Evolutionary conservation across 1,140 invertebrate species (phyloP), one percentile per base, ranked within the genome.

Genomic region (Temnothorax curvispinosus): DNA sequence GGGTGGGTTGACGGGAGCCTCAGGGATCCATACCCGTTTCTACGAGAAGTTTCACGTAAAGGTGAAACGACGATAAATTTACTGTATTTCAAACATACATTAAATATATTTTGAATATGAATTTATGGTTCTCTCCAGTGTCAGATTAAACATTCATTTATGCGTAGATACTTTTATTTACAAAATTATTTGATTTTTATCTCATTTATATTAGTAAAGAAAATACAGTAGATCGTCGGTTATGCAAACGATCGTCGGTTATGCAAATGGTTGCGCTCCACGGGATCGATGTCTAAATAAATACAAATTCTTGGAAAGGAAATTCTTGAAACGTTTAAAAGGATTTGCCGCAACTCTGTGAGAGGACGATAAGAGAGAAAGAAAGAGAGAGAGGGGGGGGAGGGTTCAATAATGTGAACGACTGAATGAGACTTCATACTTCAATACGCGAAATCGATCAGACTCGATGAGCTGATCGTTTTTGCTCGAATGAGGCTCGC

Each of bases 381-480:
- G 27, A 27, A 0, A 1, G 27, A 27, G 27, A 27, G 27, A 27
- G 27, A 27, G 27, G 0, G 27, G 27, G 0, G 27, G 27, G 18
- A 7, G 74, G 38, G 27, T 47, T 32, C 41, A 15, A 72, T 65
- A 81, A 44, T 21, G 18, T 9, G 50, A 56, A 27, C 35, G 77
- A 56, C 65, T 38, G 35, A 54, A 69, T 27, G 41, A 41, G 52
- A 52, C 52, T 81, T 81, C 67, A 71, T 56, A 72, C 65, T 71
- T 58, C 21, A 69, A 81, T 81, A 27, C 76, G 75, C 41, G 76
- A 67, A 80, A 67, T 65, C 76, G 76, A 65, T 78, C 44, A 80
- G 44, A 21, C 21, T 81, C 38, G 65, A 58, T 47, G 65, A 81
- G 65, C 35, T 21, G 35, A 41, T 56, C 50, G 64, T 85, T 85